Evolutionary conservation across 1,140 invertebrate genomes (phyloP), one percentile per base, ranked within the genome.

Genomic region (Bombyx mori): DNA sequence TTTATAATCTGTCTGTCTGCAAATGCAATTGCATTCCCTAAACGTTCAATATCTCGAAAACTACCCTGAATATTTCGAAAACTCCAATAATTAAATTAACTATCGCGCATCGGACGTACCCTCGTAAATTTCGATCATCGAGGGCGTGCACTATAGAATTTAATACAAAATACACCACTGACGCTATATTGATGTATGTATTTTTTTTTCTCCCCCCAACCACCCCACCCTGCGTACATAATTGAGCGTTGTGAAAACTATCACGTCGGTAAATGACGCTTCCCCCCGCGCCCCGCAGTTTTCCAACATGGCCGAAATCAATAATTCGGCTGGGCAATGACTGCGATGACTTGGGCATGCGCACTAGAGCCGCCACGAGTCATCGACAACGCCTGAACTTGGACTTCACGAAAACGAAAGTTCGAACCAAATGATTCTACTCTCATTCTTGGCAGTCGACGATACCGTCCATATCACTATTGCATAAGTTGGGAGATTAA

Each of bases 221-320:
- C 77, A 65, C 71, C 70, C 47, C 44, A 60, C 66, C 73, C 72
- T 62, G 66, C 77, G 78, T 74, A 73, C 73, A 76, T 86, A 86
- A 86, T 86, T 86, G 81, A 82, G 69, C 77, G 83, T 77, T 85
- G 81, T 84, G 83, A 84, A 86, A 86, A 86, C 83, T 85, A 86
- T 86, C 81, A 73, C 81, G 82, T 71, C 74, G 77, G 74, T 81
- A 83, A 86, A 82, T 86, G 80, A 86, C 77, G 68, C 68, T 68
- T 73, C 69, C 73, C 77, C 64, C 57, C 69, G 65, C 10, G 63
- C 73, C 71, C 78, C 67, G 64, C 71, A 75, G 69, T 78, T 82
- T 83, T 82, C 76, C 82, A 81, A 83, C 80, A 74, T 81, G 82
- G 79, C 82, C 63, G 78, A 73, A 81, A 87, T 87, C 84, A 85